Percentiles rank a stretch among this genome's conserved stretches.
phyloP scores from a whole-genome alignment of 92 coral and sea anemone genomes.

The Heteractis magnifica region DNA sequence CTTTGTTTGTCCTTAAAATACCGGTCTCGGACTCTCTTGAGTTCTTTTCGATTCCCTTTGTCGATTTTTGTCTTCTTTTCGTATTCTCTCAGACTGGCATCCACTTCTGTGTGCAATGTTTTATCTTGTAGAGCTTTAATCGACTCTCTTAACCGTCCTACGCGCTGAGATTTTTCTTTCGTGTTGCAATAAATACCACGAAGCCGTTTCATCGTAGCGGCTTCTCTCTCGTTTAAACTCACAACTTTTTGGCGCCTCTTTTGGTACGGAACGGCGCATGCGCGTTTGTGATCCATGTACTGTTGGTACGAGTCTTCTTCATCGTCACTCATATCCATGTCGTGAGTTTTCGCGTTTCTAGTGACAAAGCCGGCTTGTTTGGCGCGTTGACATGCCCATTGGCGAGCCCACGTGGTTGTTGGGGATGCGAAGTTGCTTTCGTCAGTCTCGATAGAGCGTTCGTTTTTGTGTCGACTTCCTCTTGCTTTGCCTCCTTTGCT shows the following conservation, averaged over 20 bases:
- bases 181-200: conserved; percentile 85
- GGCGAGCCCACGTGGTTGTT: conserved; percentile 65
- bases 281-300: conserved; percentile 1
- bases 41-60: conserved; percentile 74
- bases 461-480: conserved; percentile 30
- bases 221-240: conserved; percentile 78
- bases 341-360: conserved; percentile 16
- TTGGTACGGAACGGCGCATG: conserved; percentile 22
- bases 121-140: conserved; percentile 65
- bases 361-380: conserved; percentile 59
- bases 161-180: conserved; percentile 60
- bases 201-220: conserved; percentile 58
- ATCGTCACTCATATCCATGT: conserved; percentile 25
- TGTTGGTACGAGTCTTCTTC: conserved; percentile 8
- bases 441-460: neutral
- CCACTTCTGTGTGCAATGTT: conserved; percentile 72
- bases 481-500: conserved; percentile 20
- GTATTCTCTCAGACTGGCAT: conserved; percentile 68
- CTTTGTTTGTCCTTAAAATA: conserved; percentile 67
- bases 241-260: conserved; percentile 58
- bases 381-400: conserved; percentile 87
- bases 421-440: neutral
- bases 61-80: conserved; percentile 66
- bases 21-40: conserved; percentile 73
- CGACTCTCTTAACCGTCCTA: conserved; percentile 56